Conservation (phyloP, 2,113 vertebrate species). For the Cygnus atratus region DNA sequence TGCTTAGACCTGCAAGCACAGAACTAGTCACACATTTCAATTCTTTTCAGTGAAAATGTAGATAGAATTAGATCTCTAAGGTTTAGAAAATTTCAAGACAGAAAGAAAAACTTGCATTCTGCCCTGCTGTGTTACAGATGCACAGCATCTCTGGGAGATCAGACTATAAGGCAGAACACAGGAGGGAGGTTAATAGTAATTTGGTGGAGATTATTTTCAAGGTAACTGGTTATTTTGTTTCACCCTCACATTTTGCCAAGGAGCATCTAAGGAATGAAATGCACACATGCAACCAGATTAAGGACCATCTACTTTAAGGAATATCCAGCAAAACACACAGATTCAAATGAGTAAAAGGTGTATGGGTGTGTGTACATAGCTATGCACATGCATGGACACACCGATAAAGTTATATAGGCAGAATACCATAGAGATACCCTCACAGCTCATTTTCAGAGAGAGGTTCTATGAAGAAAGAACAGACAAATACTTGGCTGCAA, state of each 20-base stretch:
- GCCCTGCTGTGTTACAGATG: background rate
- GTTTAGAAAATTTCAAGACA: background rate
- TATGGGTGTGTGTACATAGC: background rate
- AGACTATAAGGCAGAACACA: background rate
- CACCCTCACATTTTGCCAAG: background rate
- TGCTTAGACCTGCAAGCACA: background rate
- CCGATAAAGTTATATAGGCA: background rate
- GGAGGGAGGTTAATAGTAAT: background rate
- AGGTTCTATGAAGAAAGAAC: background rate
- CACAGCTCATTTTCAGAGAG: background rate
- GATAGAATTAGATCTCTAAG: background rate
- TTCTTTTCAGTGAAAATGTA: background rate
- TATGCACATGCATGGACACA: background rate
- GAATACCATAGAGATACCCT: background rate
- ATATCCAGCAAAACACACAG: background rate
- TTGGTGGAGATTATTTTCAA: background rate
- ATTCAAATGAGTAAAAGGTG: background rate
- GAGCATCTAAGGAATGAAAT: background rate
- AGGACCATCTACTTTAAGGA: background rate
- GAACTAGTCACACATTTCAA: background rate
- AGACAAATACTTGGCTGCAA: background rate
- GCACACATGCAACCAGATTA: background rate
- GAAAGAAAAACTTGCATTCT: background rate
- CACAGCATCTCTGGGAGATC: background rate
- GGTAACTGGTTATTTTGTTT: background rate